These are phyloP conservation scores for Pammene fasciana DNA, from an alignment of 2,888 invertebrate species.

Conservation along the genomic window DNA sequence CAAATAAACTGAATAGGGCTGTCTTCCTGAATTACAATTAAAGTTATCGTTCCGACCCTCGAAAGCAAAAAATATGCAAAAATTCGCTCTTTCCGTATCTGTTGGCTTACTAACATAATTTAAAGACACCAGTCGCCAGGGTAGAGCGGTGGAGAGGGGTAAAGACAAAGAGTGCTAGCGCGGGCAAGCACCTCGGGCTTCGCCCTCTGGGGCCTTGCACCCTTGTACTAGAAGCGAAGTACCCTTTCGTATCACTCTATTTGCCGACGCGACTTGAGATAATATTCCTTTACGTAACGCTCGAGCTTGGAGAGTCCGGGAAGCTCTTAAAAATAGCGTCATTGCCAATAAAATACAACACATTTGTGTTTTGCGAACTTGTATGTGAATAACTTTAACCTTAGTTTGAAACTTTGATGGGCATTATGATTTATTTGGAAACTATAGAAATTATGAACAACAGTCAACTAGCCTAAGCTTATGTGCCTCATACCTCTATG, in stretches of 20 bases:
- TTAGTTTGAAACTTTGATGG: not conserved
- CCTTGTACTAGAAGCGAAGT: conserved; percentile 50
- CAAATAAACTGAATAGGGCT: conserved; percentile 6
- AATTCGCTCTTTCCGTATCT: conserved; percentile 41
- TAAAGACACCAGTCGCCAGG: conserved; percentile 48
- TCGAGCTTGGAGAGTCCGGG: conserved; percentile 58
- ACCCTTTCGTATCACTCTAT: conserved; percentile 44
- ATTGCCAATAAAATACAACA: conserved; percentile 36
- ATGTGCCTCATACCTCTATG: too few species aligned
- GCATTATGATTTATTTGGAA: not conserved
- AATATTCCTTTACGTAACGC: conserved; percentile 70
- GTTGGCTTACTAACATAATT: conserved; percentile 62
- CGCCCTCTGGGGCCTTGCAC: conserved; percentile 70
- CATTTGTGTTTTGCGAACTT: not conserved
- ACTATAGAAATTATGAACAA: not conserved
- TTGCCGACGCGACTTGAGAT: conserved; percentile 60
- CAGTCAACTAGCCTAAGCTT: too few species aligned
- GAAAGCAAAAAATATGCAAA: conserved; percentile 20
- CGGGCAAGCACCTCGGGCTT: conserved; percentile 67
- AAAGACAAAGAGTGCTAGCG: conserved; percentile 69
- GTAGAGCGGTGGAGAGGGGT: conserved; percentile 45
- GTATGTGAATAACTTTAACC: not conserved
- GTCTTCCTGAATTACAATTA: conserved; percentile 1
- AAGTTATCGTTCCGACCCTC: not conserved
- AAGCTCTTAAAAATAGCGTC: conserved; percentile 56